These are phyloP conservation scores for Phylloscopus collybita DNA, from an alignment of 2,797 vertebrate genomes.

Conservation along the genomic window DNA sequence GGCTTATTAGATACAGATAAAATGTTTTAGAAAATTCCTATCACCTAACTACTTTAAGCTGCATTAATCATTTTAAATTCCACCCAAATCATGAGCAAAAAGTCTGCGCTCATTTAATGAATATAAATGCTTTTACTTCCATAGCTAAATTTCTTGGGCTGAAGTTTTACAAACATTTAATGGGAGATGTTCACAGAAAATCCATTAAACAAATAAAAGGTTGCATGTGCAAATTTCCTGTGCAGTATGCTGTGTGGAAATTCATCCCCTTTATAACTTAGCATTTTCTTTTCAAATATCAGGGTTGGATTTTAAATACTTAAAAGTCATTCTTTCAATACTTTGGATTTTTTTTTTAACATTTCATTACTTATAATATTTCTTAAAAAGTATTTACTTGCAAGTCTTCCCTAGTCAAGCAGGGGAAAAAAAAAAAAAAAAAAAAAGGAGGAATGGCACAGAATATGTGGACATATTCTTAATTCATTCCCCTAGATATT, in stretches of 20 bases:
- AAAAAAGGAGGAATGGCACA: neutral
- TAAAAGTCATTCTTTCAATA: conserved; percentile 23
- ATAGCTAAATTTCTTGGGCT: conserved; percentile 55
- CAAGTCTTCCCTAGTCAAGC: neutral
- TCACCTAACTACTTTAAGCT: conserved; percentile 64
- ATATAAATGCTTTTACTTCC: conserved; percentile 62
- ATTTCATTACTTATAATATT: neutral
- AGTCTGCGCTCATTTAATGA: conserved; percentile 57
- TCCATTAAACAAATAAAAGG: conserved; percentile 65
- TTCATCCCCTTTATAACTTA: conserved; percentile 52
- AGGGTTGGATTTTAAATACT: conserved; percentile 26
- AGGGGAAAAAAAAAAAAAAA: neutral
- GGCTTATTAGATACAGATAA: conserved; percentile 69
- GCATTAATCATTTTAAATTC: conserved; percentile 72
- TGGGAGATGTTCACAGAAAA: conserved; percentile 44
- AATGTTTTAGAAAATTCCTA: conserved; percentile 63
- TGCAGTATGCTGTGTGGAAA: conserved; percentile 32
- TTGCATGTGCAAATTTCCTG: conserved; percentile 44
- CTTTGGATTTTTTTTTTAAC: neutral
- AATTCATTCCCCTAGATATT: neutral
- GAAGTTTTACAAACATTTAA: conserved; percentile 64
- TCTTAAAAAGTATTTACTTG: neutral
- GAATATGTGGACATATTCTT: neutral
- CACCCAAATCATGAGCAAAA: conserved; percentile 59
- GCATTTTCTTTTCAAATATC: conserved; percentile 67